Evolutionary conservation across 2,113 vertebrate species (phyloP), one percentile per base, ranked within the genome.

Genomic region (Hystrix brachyura): DNA sequence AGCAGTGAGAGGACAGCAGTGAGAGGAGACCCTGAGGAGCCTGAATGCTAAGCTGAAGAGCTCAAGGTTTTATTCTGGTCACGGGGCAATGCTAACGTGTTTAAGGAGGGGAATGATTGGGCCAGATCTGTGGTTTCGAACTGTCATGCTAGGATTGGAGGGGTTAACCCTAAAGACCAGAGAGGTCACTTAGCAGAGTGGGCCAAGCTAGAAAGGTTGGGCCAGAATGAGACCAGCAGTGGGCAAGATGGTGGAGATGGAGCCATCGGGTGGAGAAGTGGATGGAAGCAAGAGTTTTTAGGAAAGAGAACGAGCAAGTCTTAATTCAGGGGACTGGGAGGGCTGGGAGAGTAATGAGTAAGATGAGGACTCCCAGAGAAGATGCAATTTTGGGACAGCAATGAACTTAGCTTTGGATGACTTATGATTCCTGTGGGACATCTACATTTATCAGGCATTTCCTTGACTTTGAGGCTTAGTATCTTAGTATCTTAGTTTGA

Each of bases 391-490:
- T 34, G 27, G 29, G 72, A 21, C 43, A 76, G 55, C 34, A 13
- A 67, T 53, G 48, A 91, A 71, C 79, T 80, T 55, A 82, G 59
- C 55, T 88, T 82, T 34, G 15, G 48, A 72, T 71, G 43, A 85
- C 25, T 23, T 86, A 79, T 57, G 84, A 83, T 34, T 59, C 53
- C 59, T 76, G 60, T 32, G 18, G 43, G 69, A 59, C 69, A 79
- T 64, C 27, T 91, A 82, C 85, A 90, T n/a, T 62, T 83, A 69
- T 53, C 51, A 72, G 90, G 59, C 17, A 65, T 92, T 90, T 94
- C 55, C 53, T 72, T 51, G 83, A 90, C 51, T 82, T 93, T 60
- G 13, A 87, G 84, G 69, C 27, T 87, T 95, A 53, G 21, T 21
- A 38, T 78, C 48, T 96, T 67, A n/a, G n/a, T n/a, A n/a, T n/a